Percentiles rank a stretch among this genome's conserved stretches.
These are phyloP conservation scores for Zoanthus sociatus DNA, from an alignment of 92 coral and sea anemone genomes.

Conservation along the genomic window DNA sequence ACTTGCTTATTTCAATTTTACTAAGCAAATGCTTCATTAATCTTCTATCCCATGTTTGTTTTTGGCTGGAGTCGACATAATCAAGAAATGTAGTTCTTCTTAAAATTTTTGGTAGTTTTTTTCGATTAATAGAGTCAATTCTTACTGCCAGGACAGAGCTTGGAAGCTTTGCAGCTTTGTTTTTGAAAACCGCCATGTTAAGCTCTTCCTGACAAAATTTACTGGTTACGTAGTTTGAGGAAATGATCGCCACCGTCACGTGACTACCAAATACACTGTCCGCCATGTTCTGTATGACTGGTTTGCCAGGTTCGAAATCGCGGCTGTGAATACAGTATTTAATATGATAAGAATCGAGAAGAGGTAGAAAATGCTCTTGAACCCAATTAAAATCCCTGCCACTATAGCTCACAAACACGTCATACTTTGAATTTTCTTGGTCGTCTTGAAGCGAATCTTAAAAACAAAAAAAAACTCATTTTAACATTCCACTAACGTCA, in stretches of 20 bases:
- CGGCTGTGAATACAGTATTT: conserved; percentile 42
- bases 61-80: conserved; percentile 42
- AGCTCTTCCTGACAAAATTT: conserved; percentile 64
- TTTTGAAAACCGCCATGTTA: conserved; percentile 57
- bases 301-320: conserved; percentile 30
- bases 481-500: background rate
- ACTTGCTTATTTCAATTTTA: conserved; percentile 26
- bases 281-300: conserved; percentile 33
- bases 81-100: conserved; percentile 52
- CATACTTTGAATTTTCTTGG: conserved; percentile 1
- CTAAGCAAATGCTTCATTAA: conserved; percentile 31
- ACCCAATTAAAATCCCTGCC: conserved; percentile 39
- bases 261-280: conserved; percentile 34
- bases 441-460: background rate
- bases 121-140: conserved; percentile 51
- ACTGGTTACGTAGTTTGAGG: conserved; percentile 58
- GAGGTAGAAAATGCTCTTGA: conserved; percentile 31
- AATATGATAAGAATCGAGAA: conserved; percentile 13
- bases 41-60: conserved; percentile 56
- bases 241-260: conserved; percentile 55
- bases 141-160: conserved; percentile 43
- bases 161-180: conserved; percentile 34
- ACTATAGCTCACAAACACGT: conserved; percentile 40
- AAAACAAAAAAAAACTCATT: background rate
- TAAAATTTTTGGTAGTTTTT: conserved; percentile 42